A percentile compares a stretch with the other conserved stretches of the same genome.
These are phyloP conservation scores for Chloroceryle aenea DNA, from an alignment of 2,113 vertebrate species.

Conservation along the genomic window DNA sequence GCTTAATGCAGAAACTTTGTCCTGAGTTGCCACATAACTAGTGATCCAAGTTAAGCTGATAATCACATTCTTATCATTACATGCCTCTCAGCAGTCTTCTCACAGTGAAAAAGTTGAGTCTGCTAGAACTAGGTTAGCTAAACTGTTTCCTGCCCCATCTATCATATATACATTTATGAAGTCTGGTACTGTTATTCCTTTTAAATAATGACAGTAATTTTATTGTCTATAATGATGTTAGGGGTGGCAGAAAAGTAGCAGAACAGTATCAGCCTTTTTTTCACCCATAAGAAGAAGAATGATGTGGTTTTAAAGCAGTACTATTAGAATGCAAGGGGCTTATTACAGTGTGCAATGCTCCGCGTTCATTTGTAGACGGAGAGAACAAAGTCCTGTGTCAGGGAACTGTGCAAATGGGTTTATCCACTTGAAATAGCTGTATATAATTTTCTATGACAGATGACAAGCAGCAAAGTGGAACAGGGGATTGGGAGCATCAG, in stretches of 20 bases:
- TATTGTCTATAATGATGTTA: neutral
- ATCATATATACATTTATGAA: neutral
- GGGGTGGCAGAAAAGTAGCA: neutral
- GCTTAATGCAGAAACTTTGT: slow-evolving; percentile 5
- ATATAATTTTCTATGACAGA: neutral
- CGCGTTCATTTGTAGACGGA: neutral
- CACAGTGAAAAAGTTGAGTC: neutral
- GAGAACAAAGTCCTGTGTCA: neutral
- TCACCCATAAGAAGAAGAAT: neutral
- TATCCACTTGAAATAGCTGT: neutral
- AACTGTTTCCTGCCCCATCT: neutral
- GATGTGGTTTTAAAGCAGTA: neutral
- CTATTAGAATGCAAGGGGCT: neutral
- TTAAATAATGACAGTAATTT: neutral
- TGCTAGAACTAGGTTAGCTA: neutral
- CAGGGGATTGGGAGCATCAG: neutral
- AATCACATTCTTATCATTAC: slow-evolving; percentile 13
- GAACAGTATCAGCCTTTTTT: neutral
- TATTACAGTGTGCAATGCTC: neutral
- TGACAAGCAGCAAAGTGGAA: neutral
- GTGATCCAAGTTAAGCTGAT: slow-evolving; percentile 23
- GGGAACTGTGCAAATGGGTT: neutral
- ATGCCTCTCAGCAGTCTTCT: neutral
- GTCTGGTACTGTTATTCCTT: neutral
- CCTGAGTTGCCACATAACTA: neutral